Conservation (phyloP, 2,797 vertebrate species). For the Parauchenoglanis ngamensis region DNA sequence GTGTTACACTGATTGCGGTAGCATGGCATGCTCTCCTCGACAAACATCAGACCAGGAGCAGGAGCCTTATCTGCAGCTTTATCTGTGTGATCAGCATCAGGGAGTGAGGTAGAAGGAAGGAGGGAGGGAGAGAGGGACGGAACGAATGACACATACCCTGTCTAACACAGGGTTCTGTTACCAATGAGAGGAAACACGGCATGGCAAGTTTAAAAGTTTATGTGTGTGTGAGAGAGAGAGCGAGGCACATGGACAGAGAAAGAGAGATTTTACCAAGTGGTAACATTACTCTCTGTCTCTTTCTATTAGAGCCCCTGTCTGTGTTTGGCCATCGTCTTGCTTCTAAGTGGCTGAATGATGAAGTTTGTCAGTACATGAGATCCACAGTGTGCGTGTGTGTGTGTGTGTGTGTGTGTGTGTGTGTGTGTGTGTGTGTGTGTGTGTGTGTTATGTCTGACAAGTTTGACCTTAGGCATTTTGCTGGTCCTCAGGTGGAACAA, state of each 20-base stretch:
- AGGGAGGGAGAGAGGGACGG: constrained; percentile 54
- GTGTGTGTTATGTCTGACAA: neutral
- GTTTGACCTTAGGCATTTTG: neutral
- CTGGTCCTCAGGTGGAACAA: neutral
- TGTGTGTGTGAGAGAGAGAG: constrained; percentile 24
- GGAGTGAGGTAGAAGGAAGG: constrained; percentile 51
- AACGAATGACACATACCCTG: constrained; percentile 69
- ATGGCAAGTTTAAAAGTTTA: constrained; percentile 48
- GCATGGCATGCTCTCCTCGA: constrained; percentile 45
- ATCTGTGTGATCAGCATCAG: constrained; percentile 62
- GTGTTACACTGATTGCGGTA: constrained; percentile 39
- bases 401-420: constrained; percentile 17
- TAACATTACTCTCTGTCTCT: constrained; percentile 45
- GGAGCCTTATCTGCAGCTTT: constrained; percentile 64
- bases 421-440: neutral
- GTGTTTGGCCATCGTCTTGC: constrained; percentile 29
- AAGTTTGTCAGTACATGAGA: constrained; percentile 18
- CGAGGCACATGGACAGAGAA: constrained; percentile 24
- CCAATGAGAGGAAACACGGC: constrained; percentile 61
- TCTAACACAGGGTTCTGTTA: constrained; percentile 64
- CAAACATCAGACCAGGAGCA: constrained; percentile 47
- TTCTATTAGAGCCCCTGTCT: constrained; percentile 37
- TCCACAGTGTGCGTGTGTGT: neutral
- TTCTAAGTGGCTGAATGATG: constrained; percentile 26
- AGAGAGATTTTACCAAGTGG: constrained; percentile 28